Evolutionary conservation across 2,113 vertebrate species (phyloP).

Genomic region (Ovibos moschatus): DNA sequence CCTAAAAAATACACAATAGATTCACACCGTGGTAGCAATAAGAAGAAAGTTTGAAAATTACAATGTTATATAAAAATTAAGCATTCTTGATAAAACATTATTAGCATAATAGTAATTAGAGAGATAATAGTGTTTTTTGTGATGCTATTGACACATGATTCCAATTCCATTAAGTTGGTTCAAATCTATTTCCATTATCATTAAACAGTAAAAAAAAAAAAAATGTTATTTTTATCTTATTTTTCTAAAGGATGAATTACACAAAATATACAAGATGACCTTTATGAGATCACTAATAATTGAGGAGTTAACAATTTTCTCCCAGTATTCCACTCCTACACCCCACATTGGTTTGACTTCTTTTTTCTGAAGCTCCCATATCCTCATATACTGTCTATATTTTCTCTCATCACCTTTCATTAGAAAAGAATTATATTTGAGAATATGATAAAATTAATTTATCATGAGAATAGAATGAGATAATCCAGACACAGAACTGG

Average conservation of each 20-base stretch:
- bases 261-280: accelerated
- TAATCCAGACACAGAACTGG: background rate
- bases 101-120: background rate
- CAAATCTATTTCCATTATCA: background rate
- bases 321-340: accelerated
- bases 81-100: background rate
- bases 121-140: background rate
- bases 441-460: background rate
- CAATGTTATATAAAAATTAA: background rate
- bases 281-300: background rate
- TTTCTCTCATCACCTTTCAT: background rate
- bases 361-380: background rate
- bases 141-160: background rate
- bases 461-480: background rate
- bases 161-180: background rate
- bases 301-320: background rate
- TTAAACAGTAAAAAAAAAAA: background rate
- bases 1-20: background rate
- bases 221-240: background rate
- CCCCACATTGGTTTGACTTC: background rate
- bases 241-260: background rate
- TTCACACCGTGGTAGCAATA: background rate
- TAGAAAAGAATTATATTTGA: background rate
- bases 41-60: background rate
- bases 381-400: background rate